Base-by-base conservation (phyloP, 2,888 invertebrate species). In the Muschampia plurimacula region DNA sequence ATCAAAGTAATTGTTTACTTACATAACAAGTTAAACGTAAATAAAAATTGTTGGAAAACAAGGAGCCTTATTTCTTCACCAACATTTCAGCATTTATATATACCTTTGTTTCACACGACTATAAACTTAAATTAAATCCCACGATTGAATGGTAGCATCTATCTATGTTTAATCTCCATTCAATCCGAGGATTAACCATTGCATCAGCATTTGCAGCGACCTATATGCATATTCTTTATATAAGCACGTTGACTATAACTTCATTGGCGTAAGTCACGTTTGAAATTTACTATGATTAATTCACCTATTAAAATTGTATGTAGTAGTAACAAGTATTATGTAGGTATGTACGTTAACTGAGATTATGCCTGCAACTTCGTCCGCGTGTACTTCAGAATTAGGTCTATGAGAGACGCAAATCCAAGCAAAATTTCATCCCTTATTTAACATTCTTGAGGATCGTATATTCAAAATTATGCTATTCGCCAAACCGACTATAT, bases 141-240 rank as follows among this genome's bases (percentile, higher is more conserved):
- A 10, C 2, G 3, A 49, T 46, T 32, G 15, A 46, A n/a, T n/a
- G 8, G 5, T 28, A 6, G 7, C 39, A 52, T 36, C 52, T 36
- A 52, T 59, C 62, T 15, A 41, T 15, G 8, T 15, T 59, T 59
- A 57, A 67, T 28, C 44, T 13, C 55, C 49, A 57, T 41, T 67
- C 13, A 44, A 44, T 67, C 28, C 15, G 44, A 28, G 28, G 41
- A 67, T 67, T 59, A 67, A 67, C 59, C 67, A 32, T 57, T 57
- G 39, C 46, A 15, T 66, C 65, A 55, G 22, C n/a, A 66, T 67
- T 67, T 49, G 49, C 36, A 32, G 13, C 28, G 36, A 62, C 12
- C 62, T 36, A 36, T 6, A 60, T n/a, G 28, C 12, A 57, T 9
- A 28, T 9, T 12, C n/a, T n/a, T 9, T 10, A 12, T 28, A 5